Percentiles rank a stretch among this genome's conserved stretches.
Evolutionary conservation across 2,888 invertebrate genomes (phyloP).

Genomic region (Synergus gifuensis): DNA sequence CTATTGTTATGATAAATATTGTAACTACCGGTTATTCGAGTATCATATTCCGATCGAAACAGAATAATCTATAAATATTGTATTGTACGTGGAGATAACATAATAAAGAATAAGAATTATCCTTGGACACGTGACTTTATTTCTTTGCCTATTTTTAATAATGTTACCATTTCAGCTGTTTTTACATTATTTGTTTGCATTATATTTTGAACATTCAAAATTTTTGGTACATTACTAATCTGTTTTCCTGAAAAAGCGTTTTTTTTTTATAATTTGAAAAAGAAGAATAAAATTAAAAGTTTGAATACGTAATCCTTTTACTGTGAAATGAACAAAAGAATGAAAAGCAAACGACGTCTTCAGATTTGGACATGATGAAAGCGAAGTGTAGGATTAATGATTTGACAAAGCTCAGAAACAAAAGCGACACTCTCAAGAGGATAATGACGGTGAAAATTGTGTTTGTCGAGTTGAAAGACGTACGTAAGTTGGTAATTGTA

Average conservation of each 20-base stretch:
- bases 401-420: slow-evolving; percentile 67
- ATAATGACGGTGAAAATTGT: slow-evolving; percentile 70
- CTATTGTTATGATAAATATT: slow-evolving; percentile 71
- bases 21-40: slow-evolving; percentile 68
- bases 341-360: neutral
- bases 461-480: slow-evolving; percentile 66
- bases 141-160: slow-evolving; percentile 43
- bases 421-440: slow-evolving; percentile 63
- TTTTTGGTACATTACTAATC: neutral
- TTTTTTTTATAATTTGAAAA: neutral
- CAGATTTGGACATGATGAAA: slow-evolving; percentile 3
- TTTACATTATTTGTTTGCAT: neutral
- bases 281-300: neutral
- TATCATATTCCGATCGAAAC: slow-evolving; percentile 69
- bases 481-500: slow-evolving; percentile 58
- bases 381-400: slow-evolving; percentile 53
- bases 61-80: slow-evolving; percentile 74
- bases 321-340: neutral
- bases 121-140: slow-evolving; percentile 61
- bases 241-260: neutral
- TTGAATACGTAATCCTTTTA: neutral
- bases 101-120: slow-evolving; percentile 73
- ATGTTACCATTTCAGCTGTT: neutral
- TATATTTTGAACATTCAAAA: neutral
- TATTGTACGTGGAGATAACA: slow-evolving; percentile 70